Percentiles rank a stretch among this genome's conserved stretches.
phyloP scores from a whole-genome alignment of 2,113 vertebrate species.

The Siniperca chuatsi region DNA sequence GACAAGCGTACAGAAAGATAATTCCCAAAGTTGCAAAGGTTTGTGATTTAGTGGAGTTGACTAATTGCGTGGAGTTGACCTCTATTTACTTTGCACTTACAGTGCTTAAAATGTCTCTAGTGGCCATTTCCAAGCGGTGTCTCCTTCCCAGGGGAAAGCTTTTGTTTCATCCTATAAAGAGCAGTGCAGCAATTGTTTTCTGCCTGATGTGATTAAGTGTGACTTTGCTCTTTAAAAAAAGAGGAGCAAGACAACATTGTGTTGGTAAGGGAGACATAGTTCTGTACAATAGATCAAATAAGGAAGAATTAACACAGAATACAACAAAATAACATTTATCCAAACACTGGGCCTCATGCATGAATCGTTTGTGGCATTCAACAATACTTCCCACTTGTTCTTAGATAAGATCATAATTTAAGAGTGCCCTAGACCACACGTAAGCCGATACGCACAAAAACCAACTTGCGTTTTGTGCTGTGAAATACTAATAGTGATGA shows the following conservation, averaged over 20 bases:
- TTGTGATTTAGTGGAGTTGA: slow-evolving; percentile 31
- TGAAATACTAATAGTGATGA: too few relatives aligned
- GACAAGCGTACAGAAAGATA: neutral
- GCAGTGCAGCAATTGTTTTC: slow-evolving; percentile 56
- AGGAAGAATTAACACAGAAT: slow-evolving; percentile 9
- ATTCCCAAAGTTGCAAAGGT: slow-evolving; percentile 8
- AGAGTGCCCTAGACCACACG: too few relatives aligned
- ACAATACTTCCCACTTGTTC: too few relatives aligned
- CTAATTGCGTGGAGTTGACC: slow-evolving; percentile 3
- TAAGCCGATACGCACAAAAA: too few relatives aligned
- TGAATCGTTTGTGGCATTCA: too few relatives aligned
- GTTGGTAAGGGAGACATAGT: slow-evolving; percentile 9
- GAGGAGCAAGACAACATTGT: slow-evolving; percentile 56
- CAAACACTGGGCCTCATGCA: neutral
- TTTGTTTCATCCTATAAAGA: slow-evolving; percentile 37
- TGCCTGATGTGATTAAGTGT: slow-evolving; percentile 57
- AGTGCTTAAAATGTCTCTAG: slow-evolving; percentile 46
- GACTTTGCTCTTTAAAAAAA: slow-evolving; percentile 62
- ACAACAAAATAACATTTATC: slow-evolving; percentile 13
- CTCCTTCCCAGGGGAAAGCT: slow-evolving; percentile 13
- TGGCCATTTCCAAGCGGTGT: slow-evolving; percentile 31
- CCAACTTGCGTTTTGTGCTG: too few relatives aligned
- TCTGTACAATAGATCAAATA: slow-evolving; percentile 3
- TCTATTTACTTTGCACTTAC: slow-evolving; percentile 36
- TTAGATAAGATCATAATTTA: too few relatives aligned